phyloP scores from a whole-genome alignment of 2,888 invertebrate genomes.

The Drosophila emarginata region DNA sequence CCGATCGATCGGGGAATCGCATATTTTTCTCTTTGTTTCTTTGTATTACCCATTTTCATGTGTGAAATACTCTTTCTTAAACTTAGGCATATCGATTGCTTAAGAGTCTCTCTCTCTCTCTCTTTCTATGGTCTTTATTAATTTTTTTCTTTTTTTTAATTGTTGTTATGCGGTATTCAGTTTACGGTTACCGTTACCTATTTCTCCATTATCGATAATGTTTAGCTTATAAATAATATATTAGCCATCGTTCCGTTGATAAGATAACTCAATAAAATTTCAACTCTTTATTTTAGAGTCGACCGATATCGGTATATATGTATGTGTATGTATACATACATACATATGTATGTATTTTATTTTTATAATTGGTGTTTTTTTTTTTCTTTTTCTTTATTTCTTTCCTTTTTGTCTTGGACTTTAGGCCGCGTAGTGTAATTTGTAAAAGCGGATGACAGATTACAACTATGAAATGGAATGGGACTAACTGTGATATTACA shows the following conservation, averaged over 20 bases:
- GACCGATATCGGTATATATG: background rate
- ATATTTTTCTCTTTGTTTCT: too few species aligned
- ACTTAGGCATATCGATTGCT: background rate
- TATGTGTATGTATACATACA: background rate
- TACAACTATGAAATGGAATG: conserved; percentile 9
- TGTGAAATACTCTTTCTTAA: too few species aligned
- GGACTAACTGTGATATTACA: background rate
- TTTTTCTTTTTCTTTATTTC: background rate
- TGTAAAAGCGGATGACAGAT: conserved; percentile 11
- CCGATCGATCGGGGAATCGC: too few species aligned
- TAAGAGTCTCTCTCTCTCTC: background rate
- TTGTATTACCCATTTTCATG: too few species aligned
- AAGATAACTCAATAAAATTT: background rate
- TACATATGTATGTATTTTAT: background rate
- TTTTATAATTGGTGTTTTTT: background rate
- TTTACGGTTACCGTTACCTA: background rate
- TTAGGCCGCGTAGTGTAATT: background rate
- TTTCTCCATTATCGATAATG: conserved; percentile 1
- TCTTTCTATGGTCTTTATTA: background rate
- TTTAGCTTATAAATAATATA: conserved; percentile 10
- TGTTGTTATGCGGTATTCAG: conserved; percentile 4
- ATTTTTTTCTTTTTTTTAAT: background rate
- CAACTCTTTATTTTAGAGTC: background rate
- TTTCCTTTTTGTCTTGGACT: background rate
- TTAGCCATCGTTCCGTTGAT: conserved; percentile 1